Conservation (phyloP, 2,797 vertebrate species). For the Enteromius viviparus region DNA sequence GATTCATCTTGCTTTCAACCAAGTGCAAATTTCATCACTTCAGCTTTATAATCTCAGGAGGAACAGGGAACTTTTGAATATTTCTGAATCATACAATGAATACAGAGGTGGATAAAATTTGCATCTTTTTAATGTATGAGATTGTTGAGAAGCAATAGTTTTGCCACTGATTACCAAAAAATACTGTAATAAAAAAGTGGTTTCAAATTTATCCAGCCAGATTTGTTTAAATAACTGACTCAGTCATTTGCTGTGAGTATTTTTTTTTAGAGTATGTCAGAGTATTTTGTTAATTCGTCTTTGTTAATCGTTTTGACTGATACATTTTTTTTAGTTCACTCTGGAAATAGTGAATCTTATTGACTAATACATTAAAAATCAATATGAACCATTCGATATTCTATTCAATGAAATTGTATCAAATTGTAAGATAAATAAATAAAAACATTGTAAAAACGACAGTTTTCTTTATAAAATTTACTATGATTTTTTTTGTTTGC, state of each 20-base stretch:
- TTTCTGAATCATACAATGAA: not conserved
- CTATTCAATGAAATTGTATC: not conserved
- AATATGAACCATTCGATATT: not conserved
- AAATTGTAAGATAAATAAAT: not conserved
- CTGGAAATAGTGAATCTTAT: not conserved
- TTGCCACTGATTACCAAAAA: not conserved
- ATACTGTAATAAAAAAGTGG: not conserved
- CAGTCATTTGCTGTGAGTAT: not conserved
- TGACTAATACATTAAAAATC: not conserved
- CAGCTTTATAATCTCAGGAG: not conserved
- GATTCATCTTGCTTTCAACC: not conserved
- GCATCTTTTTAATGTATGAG: not conserved
- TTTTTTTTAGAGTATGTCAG: too few species aligned
- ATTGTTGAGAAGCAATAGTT: not conserved
- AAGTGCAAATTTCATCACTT: conserved; percentile 1
- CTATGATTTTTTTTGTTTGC: not conserved
- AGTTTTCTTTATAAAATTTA: not conserved
- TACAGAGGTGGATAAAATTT: not conserved
- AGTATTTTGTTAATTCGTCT: not conserved
- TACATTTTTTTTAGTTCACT: not conserved
- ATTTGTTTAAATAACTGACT: not conserved
- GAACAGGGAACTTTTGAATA: not conserved
- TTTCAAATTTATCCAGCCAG: not conserved
- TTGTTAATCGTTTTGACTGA: not conserved
- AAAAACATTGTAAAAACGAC: not conserved